These are phyloP conservation scores for Xenopus petersii DNA, from an alignment of 2,797 vertebrate species.

Conservation along the genomic window DNA sequence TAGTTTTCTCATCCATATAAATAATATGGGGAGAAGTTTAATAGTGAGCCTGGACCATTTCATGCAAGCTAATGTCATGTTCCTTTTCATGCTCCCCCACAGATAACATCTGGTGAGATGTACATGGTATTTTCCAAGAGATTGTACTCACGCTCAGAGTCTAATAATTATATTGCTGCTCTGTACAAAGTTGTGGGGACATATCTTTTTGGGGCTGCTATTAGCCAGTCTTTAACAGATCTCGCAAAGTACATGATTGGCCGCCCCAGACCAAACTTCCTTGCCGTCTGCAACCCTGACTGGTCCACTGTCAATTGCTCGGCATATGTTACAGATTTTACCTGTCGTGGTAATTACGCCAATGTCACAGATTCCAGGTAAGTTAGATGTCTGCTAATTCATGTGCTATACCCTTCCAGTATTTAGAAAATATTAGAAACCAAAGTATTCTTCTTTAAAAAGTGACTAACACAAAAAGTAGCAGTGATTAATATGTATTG, in stretches of 20 bases:
- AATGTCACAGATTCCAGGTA: slow-evolving; percentile 88
- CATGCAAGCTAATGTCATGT: neutral
- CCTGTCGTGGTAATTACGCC: slow-evolving; percentile 74
- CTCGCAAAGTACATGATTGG: slow-evolving; percentile 92
- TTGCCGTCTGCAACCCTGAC: slow-evolving; percentile 76
- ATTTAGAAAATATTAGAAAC: too few species aligned
- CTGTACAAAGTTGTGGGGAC: slow-evolving; percentile 94
- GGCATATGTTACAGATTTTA: slow-evolving; percentile 61
- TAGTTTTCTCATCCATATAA: too few species aligned
- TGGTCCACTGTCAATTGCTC: slow-evolving; percentile 79
- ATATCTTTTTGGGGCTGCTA: slow-evolving; percentile 81
- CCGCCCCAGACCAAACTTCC: slow-evolving; percentile 86
- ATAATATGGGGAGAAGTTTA: too few species aligned
- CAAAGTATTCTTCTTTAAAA: too few species aligned
- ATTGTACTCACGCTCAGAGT: slow-evolving; percentile 82
- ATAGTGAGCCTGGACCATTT: neutral
- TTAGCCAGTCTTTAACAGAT: slow-evolving; percentile 91
- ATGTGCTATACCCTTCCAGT: too few species aligned
- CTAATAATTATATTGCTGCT: slow-evolving; percentile 87
- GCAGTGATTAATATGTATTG: too few species aligned
- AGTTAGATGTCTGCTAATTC: neutral
- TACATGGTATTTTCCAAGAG: slow-evolving; percentile 84
- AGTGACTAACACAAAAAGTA: too few species aligned
- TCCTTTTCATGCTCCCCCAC: slow-evolving; percentile 8
- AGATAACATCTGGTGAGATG: slow-evolving; percentile 70